Evolutionary conservation across 2,888 invertebrate genomes (phyloP).

Genomic region (Lepetodrilus schrolli): DNA sequence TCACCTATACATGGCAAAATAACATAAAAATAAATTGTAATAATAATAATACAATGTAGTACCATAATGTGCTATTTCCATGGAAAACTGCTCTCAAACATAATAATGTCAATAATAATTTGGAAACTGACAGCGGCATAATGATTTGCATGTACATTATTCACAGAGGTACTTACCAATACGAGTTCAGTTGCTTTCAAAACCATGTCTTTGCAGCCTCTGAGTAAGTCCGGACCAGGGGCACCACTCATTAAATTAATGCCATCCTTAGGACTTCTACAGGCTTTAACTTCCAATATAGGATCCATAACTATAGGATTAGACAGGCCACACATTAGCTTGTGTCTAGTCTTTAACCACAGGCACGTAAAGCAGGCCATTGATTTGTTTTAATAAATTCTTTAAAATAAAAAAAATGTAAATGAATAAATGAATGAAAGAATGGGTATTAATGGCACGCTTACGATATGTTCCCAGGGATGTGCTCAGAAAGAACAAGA

Average conservation of each 20-base stretch:
- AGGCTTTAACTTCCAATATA: background rate
- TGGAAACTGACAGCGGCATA: background rate
- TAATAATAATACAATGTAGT: no score
- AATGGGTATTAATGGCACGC: no score
- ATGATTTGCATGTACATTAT: background rate
- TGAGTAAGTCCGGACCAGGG: constrained; percentile 45
- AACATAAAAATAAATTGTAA: background rate
- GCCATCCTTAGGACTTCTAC: background rate
- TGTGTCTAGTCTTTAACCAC: no score
- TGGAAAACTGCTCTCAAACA: background rate
- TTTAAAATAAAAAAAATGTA: no score
- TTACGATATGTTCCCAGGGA: no score
- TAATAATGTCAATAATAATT: no score
- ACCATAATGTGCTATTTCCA: background rate
- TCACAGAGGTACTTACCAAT: constrained; percentile 39
- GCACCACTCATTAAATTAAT: constrained; percentile 43
- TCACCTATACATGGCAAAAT: no score
- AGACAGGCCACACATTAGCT: no score
- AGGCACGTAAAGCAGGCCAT: no score
- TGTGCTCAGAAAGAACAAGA: no score
- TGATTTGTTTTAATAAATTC: no score
- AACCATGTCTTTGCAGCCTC: constrained; percentile 46
- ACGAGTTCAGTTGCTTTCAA: constrained; percentile 43
- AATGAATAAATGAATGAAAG: no score
- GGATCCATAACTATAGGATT: background rate